A percentile compares a stretch with the other conserved stretches of the same genome.
phyloP scores from a whole-genome alignment of 2,888 invertebrate genomes.

The Metallyticus violacea region DNA sequence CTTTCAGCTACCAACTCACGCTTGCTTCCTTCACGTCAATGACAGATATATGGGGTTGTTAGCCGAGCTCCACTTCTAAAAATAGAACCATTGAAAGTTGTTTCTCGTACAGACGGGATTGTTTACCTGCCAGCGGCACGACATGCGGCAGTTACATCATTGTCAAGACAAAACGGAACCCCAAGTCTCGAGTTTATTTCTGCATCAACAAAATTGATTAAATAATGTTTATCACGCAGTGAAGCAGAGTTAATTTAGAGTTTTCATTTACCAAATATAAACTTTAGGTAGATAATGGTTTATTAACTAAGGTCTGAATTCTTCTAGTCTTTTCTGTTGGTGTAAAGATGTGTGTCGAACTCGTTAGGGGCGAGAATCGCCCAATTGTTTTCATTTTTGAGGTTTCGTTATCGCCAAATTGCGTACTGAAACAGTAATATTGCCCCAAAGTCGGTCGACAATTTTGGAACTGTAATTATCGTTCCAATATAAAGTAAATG shows the following conservation, averaged over 20 bases:
- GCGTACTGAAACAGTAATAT: too few relatives aligned
- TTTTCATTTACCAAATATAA: not conserved
- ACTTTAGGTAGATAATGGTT: not conserved
- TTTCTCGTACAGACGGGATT: not conserved
- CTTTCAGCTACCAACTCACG: not conserved
- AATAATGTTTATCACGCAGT: not conserved
- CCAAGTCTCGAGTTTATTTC: not conserved
- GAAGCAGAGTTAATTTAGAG: not conserved
- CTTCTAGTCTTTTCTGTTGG: too few relatives aligned
- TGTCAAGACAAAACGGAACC: not conserved
- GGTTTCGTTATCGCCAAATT: too few relatives aligned
- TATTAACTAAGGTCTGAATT: not conserved
- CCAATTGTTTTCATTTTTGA: too few relatives aligned
- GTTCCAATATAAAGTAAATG: too few relatives aligned
- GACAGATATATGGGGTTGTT: not conserved
- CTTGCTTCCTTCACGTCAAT: not conserved
- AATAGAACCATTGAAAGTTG: not conserved
- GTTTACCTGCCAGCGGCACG: not conserved
- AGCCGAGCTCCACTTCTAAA: not conserved
- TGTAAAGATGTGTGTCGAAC: too few relatives aligned
- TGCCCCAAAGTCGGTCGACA: too few relatives aligned
- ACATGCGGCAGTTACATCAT: not conserved
- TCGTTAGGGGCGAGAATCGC: too few relatives aligned
- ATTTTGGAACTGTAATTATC: too few relatives aligned
- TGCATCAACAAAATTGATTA: not conserved